Base-by-base conservation (phyloP, 2,888 invertebrate genomes). In the Mongoloraphidia duomilia region DNA sequence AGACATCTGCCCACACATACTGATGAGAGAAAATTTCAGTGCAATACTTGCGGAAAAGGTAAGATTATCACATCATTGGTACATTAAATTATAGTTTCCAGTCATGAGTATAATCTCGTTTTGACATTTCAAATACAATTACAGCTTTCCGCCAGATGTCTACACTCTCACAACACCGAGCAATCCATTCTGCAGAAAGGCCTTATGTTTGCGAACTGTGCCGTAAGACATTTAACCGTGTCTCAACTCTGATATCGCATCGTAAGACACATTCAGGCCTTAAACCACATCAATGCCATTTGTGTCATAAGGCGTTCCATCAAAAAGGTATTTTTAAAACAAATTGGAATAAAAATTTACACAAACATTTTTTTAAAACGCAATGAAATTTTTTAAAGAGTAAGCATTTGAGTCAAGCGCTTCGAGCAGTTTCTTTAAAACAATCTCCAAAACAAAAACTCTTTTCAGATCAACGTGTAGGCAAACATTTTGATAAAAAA, bases 171-270 rank as follows among this genome's bases (percentile, higher is more conserved):
- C 85, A 85, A 59, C 85, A 86, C 59, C 74, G 79, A 44, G 83
- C 84, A n/a, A 84, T 84, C 58, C 85, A 85, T 61, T 84, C 83
- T n/a, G 74, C 79, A 37, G 81, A 79, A 37, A 68, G 84, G 41
- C 84, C 84, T 0, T 83, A 83, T 59, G 70, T 79, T 45, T 86
- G 85, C 60, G 82, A 82, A 67, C 74, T 78, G 9, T 86, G 85
- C 66, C 75, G 77, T 58, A 85, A 86, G 65, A 82, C 82, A 2
- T 86, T 85, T 65, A 85, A 84, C 65, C 75, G 85, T 46, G 81
- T 83, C 3, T 85, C 84, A 9, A 84, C 85, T n/a, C 67, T 86
- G 53, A 85, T 85, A 61, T 84, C 84, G 10, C 85, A 86, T 59
- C 75, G 82, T 53, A 85, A 84, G 70, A 85, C 82, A 6, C 85